Percentiles rank a stretch among this genome's conserved stretches.
These are phyloP conservation scores for Gambusia yucatana DNA, from an alignment of 2,797 vertebrate species.

Conservation along the genomic window DNA sequence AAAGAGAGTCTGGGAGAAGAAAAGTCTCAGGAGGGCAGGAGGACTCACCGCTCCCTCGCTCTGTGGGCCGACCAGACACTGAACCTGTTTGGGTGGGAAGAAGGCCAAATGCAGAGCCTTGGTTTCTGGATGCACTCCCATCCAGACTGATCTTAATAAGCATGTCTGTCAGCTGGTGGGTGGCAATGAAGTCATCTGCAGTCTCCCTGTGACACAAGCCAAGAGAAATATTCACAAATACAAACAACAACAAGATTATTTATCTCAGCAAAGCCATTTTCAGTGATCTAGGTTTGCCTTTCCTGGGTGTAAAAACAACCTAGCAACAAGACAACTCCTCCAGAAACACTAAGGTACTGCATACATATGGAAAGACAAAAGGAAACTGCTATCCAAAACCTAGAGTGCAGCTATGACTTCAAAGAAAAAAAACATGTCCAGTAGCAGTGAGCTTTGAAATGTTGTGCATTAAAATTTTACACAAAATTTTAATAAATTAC, in stretches of 20 bases:
- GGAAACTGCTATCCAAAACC: background rate
- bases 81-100: slow-evolving; percentile 28
- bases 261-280: background rate
- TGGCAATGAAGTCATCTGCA: slow-evolving; percentile 78
- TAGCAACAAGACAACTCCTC: background rate
- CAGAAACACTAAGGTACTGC: background rate
- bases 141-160: slow-evolving; percentile 77
- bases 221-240: slow-evolving; percentile 1
- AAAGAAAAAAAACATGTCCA: background rate
- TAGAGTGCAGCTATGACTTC: background rate
- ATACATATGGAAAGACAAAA: background rate
- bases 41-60: slow-evolving; percentile 66
- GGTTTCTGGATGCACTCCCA: slow-evolving; percentile 61
- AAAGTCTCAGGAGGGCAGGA: background rate
- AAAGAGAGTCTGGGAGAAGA: background rate
- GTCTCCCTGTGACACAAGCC: slow-evolving; percentile 66
- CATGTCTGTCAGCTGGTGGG: slow-evolving; percentile 72
- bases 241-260: background rate
- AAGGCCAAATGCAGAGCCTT: slow-evolving; percentile 18
- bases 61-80: slow-evolving; percentile 46
- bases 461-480: background rate
- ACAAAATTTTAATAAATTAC: background rate
- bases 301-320: background rate
- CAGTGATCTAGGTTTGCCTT: background rate
- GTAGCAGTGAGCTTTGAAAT: background rate